A percentile compares a stretch with the other conserved stretches of the same genome.
Evolutionary conservation across 2,113 vertebrate species (phyloP).

Genomic region (Rhabdornis inornatus): DNA sequence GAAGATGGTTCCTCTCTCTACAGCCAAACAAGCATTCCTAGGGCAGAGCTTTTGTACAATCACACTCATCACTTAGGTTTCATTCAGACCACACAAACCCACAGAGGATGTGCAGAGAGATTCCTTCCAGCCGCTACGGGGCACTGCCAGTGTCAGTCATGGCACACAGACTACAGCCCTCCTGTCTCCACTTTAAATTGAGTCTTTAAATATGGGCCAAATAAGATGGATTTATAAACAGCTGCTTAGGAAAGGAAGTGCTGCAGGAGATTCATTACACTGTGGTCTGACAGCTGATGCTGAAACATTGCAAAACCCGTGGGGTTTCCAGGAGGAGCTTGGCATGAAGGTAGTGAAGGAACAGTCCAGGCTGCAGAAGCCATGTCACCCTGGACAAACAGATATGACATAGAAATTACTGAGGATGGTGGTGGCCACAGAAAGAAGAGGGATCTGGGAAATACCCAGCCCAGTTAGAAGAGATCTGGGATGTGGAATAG

Average conservation of each 20-base stretch:
- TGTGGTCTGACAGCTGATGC: not conserved
- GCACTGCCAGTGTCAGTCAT: not conserved
- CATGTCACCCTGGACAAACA: not conserved
- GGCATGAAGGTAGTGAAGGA: not conserved
- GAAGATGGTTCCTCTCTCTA: not conserved
- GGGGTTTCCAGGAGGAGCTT: not conserved
- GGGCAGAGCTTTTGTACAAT: not conserved
- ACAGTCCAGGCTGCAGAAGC: not conserved
- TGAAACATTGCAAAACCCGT: not conserved
- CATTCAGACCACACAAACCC: not conserved
- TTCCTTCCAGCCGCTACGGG: not conserved
- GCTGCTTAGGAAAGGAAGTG: not conserved
- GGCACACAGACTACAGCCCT: not conserved
- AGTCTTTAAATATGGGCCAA: slow-evolving; percentile 5
- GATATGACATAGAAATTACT: not conserved
- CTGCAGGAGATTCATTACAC: not conserved
- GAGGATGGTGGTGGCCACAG: not conserved
- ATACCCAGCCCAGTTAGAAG: not conserved
- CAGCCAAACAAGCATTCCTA: not conserved
- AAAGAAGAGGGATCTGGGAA: not conserved
- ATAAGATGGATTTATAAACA: not conserved
- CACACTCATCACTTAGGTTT: not conserved
- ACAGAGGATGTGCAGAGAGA: not conserved
- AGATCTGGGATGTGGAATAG: not conserved
- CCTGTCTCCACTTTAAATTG: not conserved